Base-by-base conservation (phyloP, 1,140 invertebrate genomes). In the Reticulitermes speratus region DNA sequence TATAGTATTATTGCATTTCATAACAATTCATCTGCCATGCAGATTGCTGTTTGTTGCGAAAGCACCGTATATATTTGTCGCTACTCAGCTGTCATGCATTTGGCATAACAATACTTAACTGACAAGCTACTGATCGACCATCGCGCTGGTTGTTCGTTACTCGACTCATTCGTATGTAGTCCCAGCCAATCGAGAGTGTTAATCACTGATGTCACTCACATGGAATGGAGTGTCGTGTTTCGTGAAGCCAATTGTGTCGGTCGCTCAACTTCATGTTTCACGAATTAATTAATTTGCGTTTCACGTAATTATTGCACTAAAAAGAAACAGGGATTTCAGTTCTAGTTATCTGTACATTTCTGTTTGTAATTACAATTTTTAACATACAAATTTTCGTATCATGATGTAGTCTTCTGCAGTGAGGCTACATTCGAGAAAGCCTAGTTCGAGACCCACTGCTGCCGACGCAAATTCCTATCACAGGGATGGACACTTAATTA, bases 21-120 rank as follows among this genome's bases (percentile, higher is more conserved):
- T 55, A 21, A 16, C 52, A 55, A 55, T 55, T 16, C 52, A 75
- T n/a, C n/a, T 30, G 65, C 25, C 65, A 75, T 75, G 65, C 65
- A 75, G 25, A 75, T 75, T 30, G 65, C 25, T 75, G n/a, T 2
- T 23, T 19, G 21, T 65, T 75, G 25, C 25, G 65, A 75, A 75
- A 75, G 65, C 65, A 14, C 65, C 25, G 9, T 25, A 75, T 48
- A 16, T 65, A 65, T 65, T 75, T 75, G 65, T 75, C n/a, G 65
- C 65, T 75, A 75, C 65, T 75, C 65, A 75, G 65, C 65, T 75
- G 65, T 75, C 65, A 75, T 75, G 65, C 65, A 75, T 75, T 75
- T 25, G 65, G 65, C 65, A 75, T 75, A 75, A 75, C 65, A 75
- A 75, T 75, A 75, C 65, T 75, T 75, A 75, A 75, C 65, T 75